Percentiles rank a stretch among this genome's conserved stretches.
These are phyloP conservation scores for Pristiophorus japonicus DNA, from an alignment of 2,113 vertebrate species.

Conservation along the genomic window DNA sequence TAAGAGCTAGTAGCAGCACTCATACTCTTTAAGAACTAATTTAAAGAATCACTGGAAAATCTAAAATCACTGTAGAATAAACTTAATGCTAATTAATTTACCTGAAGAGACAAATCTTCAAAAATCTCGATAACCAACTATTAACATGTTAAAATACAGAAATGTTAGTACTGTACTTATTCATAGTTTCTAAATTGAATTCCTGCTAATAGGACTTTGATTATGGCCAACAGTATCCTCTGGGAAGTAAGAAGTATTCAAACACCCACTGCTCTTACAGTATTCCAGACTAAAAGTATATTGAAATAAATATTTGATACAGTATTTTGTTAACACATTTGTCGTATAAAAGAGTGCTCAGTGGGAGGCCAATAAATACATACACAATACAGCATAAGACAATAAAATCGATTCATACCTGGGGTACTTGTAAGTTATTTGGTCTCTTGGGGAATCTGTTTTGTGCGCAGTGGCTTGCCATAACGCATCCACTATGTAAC, in stretches of 20 bases:
- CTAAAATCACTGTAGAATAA: background rate
- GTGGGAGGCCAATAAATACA: background rate
- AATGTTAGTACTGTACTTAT: no score
- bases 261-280: background rate
- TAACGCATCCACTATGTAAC: conserved; percentile 5
- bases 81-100: background rate
- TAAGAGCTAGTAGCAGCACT: background rate
- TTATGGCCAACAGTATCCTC: background rate
- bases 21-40: background rate
- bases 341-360: background rate
- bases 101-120: background rate
- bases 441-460: background rate
- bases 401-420: conserved; percentile 2
- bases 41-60: background rate
- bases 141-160: no score
- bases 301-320: background rate
- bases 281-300: background rate
- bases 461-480: background rate
- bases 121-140: conserved; percentile 1
- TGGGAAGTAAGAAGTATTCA: background rate
- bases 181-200: conserved; percentile 25
- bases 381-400: background rate
- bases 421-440: background rate
- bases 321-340: background rate
- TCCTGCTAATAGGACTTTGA: background rate